Evolutionary conservation across 2,888 invertebrate genomes (phyloP).

Genomic region (Pristionchus maxplancki): DNA sequence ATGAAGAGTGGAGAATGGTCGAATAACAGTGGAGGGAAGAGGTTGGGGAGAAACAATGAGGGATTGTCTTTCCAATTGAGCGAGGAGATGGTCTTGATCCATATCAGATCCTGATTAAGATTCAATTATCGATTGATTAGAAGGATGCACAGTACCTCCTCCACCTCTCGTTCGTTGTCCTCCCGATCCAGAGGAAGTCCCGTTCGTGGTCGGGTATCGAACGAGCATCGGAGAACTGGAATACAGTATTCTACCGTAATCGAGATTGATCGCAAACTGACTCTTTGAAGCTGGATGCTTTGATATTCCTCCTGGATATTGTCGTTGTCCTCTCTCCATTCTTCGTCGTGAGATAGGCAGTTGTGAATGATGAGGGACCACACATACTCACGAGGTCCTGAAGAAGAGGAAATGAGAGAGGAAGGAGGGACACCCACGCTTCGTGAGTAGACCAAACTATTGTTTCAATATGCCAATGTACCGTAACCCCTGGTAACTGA

Average conservation of each 20-base stretch:
- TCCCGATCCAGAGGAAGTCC: not conserved
- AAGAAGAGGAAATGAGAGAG: not conserved
- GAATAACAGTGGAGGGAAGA: not conserved
- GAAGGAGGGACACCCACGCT: not conserved
- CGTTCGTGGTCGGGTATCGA: not conserved
- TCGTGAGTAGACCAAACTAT: too few species aligned
- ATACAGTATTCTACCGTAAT: not conserved
- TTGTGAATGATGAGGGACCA: conserved; percentile 66
- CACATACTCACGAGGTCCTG: conserved; percentile 58
- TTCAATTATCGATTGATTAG: not conserved
- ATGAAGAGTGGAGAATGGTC: conserved; percentile 1
- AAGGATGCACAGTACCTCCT: not conserved
- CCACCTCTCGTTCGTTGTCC: conserved; percentile 5
- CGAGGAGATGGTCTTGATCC: conserved; percentile 1
- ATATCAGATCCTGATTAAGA: not conserved
- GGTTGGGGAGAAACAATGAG: conserved; percentile 1
- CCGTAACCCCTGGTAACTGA: conserved; percentile 42
- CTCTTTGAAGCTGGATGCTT: not conserved
- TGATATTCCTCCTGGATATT: not conserved
- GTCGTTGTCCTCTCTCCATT: conserved; percentile 59
- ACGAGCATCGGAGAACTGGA: conserved; percentile 10
- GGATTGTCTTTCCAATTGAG: conserved; percentile 42
- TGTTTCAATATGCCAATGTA: not conserved
- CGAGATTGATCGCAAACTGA: not conserved
- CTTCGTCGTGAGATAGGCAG: conserved; percentile 61